Conservation (phyloP, 2,113 vertebrate species). For the Bucco capensis region DNA sequence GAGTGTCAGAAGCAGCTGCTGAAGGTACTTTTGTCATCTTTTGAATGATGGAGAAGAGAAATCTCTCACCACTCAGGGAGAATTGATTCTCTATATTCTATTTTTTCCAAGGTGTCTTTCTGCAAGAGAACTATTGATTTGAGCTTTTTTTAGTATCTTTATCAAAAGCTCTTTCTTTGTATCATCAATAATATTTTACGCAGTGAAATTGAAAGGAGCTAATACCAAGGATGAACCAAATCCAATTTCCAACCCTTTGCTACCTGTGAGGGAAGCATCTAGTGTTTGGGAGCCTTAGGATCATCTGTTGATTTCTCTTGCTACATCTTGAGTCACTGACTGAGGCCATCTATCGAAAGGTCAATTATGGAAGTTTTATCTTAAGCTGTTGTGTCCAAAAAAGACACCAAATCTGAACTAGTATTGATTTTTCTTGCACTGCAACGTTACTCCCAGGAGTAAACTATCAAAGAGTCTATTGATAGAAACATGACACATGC, state of each 20-base stretch:
- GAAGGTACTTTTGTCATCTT: neutral
- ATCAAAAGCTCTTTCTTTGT: neutral
- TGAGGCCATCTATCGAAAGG: neutral
- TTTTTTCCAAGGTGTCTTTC: neutral
- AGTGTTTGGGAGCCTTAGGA: neutral
- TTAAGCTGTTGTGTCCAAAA: neutral
- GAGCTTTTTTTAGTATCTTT: neutral
- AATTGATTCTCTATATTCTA: constrained; percentile 31
- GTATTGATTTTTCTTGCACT: neutral
- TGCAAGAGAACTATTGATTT: neutral
- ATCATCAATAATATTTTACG: neutral
- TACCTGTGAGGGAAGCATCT: neutral
- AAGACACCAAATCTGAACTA: neutral
- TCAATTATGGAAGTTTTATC: neutral
- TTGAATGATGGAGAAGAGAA: constrained; percentile 14
- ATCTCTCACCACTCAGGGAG: neutral
- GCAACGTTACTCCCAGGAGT: neutral
- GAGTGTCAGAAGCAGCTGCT: neutral
- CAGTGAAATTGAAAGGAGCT: constrained; percentile 25
- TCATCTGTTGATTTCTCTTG: neutral
- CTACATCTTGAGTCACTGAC: neutral
- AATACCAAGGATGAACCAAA: neutral
- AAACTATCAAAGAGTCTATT: neutral
- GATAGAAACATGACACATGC: neutral
- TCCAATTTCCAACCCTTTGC: neutral